Conservation (phyloP, 2,113 vertebrate species). For the Pomatorhinus ruficollis region DNA sequence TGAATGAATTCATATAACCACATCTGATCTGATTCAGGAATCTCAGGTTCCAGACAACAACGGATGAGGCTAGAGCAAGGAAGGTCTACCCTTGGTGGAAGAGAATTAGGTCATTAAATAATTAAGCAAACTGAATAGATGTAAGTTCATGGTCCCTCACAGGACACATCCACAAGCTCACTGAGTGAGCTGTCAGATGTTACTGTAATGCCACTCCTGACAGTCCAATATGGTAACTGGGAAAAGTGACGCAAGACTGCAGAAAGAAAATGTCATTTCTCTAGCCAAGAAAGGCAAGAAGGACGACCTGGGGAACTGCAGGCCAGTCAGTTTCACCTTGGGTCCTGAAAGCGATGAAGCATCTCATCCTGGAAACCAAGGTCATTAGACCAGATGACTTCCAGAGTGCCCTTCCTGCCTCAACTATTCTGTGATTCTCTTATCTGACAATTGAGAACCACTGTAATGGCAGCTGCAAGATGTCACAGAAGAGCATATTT, state of each 20-base stretch:
- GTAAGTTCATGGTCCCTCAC: background rate
- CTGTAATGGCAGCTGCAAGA: background rate
- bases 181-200: background rate
- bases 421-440: background rate
- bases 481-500: background rate
- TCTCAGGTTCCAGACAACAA: background rate
- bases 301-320: background rate
- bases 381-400: background rate
- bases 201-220: background rate
- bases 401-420: background rate
- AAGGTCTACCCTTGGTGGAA: background rate
- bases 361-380: background rate
- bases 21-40: background rate
- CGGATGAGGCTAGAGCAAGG: background rate
- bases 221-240: background rate
- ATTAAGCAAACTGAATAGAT: background rate
- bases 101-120: background rate
- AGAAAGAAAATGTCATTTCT: background rate
- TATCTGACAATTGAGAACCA: accelerated
- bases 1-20: background rate
- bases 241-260: background rate
- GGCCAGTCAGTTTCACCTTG: background rate
- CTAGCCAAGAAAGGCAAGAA: background rate
- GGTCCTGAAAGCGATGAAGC: background rate
- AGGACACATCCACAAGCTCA: background rate